Evolutionary conservation across 2,113 vertebrate genomes (phyloP), one percentile per base, ranked within the genome.

Genomic region (Bombycilla garrulus): DNA sequence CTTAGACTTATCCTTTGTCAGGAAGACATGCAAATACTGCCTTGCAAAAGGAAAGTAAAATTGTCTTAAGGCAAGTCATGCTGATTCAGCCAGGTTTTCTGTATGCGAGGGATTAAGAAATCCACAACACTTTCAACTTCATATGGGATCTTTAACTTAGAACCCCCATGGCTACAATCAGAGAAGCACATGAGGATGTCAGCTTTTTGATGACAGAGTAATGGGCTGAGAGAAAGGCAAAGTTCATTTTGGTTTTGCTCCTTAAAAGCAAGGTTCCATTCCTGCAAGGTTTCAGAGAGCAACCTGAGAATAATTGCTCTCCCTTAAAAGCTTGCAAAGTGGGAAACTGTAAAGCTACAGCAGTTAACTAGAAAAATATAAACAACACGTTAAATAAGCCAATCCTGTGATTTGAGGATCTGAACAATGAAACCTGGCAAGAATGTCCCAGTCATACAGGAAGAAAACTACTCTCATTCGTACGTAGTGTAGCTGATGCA

Each of bases 11-110:
- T 24, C 25, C 64, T 94, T 88, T 92, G 76, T 94, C 82, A 96
- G 72, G 44, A 69, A 88, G 76, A 93, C 93, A 97, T 95, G 95
- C 95, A 96, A 93, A 95, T 96, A 89, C 1, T 71, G 57, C 36
- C 65, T 93, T 86, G 69, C 86, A 95, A 78, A 81, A 93, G 86
- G 50, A 74, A 95, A 93, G 81, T 7, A 94, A 61, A 11, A 76
- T 57, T 57, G 80, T 91, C 93, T 95, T 53, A 89, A 60, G 86
- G 92, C 86, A 91, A 96, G 56, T 56, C 89, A 87, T 57, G 86
- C 82, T 86, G 94, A 90, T 94, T 92, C 65, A 90, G 80, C n/a
- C 80, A 81, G 57, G 53, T 56, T 80, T 90, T 91, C 72, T 80
- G 36, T 33, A 83, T 57, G 71, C 31, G 40, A 91, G 54, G 57